These are phyloP conservation scores for Scaptomyza caliginosa DNA, from an alignment of 2,888 invertebrate genomes.

Conservation along the genomic window DNA sequence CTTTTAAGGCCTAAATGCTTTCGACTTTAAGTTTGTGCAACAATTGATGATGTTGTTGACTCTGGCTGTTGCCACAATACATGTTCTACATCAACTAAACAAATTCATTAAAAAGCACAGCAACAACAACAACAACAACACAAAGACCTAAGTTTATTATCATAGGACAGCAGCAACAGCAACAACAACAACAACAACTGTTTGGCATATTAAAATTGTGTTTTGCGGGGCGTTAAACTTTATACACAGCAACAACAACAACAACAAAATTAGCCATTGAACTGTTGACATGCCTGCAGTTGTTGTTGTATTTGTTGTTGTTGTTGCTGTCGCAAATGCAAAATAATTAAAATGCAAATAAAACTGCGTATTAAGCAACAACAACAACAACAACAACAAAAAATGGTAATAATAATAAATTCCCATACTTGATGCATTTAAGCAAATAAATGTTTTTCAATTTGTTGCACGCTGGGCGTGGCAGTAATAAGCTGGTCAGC, in stretches of 20 bases:
- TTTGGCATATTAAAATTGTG: slow-evolving; percentile 47
- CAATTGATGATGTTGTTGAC: slow-evolving; percentile 27
- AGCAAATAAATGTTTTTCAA: slow-evolving; percentile 73
- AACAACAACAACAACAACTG: slow-evolving; percentile 25
- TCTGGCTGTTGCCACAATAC: slow-evolving; percentile 47
- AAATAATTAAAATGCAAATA: slow-evolving; percentile 29
- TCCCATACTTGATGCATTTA: slow-evolving; percentile 33
- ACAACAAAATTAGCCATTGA: slow-evolving; percentile 6
- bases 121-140: slow-evolving; percentile 41
- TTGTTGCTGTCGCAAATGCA: neutral
- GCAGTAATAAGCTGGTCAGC: slow-evolving; percentile 33
- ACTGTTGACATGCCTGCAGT: slow-evolving; percentile 30
- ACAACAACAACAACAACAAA: neutral
- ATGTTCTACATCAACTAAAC: slow-evolving; percentile 61
- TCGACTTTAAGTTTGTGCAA: neutral
- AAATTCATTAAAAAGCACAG: slow-evolving; percentile 68
- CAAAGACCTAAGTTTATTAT: slow-evolving; percentile 46
- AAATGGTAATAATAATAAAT: neutral
- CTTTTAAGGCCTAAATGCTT: neutral
- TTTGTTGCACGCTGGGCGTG: slow-evolving; percentile 44
- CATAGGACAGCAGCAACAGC: slow-evolving; percentile 28
- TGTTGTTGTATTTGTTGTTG: slow-evolving; percentile 10
- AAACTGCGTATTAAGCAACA: slow-evolving; percentile 3
- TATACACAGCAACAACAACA: slow-evolving; percentile 5
- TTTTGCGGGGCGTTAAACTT: slow-evolving; percentile 37